A percentile compares a stretch with the other conserved stretches of the same genome.
phyloP scores from a whole-genome alignment of 2,113 vertebrate genomes.

The Elephantulus edwardii region DNA sequence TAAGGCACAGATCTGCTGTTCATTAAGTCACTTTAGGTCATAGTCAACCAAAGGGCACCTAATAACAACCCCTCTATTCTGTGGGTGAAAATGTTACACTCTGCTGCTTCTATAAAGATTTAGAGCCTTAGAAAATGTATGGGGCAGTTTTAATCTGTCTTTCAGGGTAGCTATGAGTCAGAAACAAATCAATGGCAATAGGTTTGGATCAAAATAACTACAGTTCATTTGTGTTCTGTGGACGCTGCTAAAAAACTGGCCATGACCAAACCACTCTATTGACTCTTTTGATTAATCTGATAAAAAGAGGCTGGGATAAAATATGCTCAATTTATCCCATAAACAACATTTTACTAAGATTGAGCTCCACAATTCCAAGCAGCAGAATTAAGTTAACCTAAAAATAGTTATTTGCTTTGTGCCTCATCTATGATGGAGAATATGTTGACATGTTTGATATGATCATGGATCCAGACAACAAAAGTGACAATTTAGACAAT shows the following conservation, averaged over 20 bases:
- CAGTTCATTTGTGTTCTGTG: background rate
- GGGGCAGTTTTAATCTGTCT: too few species aligned
- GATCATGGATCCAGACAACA: background rate
- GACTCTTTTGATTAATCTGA: background rate
- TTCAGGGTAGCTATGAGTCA: too few species aligned
- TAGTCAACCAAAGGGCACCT: too few species aligned
- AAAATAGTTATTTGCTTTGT: background rate
- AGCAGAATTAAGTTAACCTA: background rate
- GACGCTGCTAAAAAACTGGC: background rate
- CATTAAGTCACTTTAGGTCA: too few species aligned
- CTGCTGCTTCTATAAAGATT: too few species aligned
- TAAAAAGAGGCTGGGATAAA: background rate
- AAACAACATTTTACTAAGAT: background rate
- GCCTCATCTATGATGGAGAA: background rate
- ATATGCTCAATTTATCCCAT: background rate
- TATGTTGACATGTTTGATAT: background rate
- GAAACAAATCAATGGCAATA: too few species aligned
- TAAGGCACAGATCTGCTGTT: too few species aligned
- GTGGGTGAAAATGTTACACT: too few species aligned
- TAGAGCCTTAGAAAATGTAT: too few species aligned
- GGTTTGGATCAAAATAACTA: too few species aligned
- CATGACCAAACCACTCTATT: background rate
- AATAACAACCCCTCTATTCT: too few species aligned
- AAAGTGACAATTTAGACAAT: too few species aligned
- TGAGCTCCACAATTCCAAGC: background rate